Evolutionary conservation across 53 echinoderm and acorn worm genomes (phyloP).

Genomic region (Apostichopus leukothele): DNA sequence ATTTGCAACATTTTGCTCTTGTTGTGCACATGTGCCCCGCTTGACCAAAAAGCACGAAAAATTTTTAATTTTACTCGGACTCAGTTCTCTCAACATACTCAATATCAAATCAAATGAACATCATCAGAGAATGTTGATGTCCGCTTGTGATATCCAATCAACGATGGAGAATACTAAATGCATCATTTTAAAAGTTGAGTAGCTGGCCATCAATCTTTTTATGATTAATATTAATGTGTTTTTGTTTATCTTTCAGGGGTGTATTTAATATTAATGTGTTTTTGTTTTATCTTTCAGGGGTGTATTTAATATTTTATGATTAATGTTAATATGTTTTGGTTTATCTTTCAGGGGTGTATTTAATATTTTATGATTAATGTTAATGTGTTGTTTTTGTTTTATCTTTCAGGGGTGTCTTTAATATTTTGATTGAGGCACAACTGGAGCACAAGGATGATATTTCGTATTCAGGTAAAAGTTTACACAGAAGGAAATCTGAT

Average conservation of each 20-base stretch:
- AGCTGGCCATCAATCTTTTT: conserved; percentile 33
- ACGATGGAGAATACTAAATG: too few relatives aligned
- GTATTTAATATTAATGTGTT: conserved; percentile 84
- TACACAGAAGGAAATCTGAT: background rate
- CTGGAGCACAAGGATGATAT: conserved; percentile 82
- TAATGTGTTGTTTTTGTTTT: background rate
- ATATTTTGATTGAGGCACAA: conserved; percentile 81
- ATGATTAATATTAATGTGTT: background rate
- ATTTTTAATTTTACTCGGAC: too few relatives aligned
- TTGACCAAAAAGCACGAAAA: too few relatives aligned
- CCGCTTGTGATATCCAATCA: too few relatives aligned
- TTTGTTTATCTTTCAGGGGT: conserved; percentile 65
- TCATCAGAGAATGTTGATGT: too few relatives aligned
- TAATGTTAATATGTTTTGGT: background rate
- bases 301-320: conserved; percentile 78
- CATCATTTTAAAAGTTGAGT: too few relatives aligned
- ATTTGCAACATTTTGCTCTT: too few relatives aligned
- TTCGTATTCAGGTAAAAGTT: conserved; percentile 70
- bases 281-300: conserved; percentile 63
- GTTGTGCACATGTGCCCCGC: too few relatives aligned
- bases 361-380: conserved; percentile 58
- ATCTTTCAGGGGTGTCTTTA: conserved; percentile 87
- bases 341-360: conserved; percentile 82
- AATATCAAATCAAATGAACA: too few relatives aligned
- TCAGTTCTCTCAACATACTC: too few relatives aligned